Evolutionary conservation across 53 echinoderm and acorn worm genomes (phyloP), one percentile per base, ranked within the genome.

Genomic region (Crossaster papposus): DNA sequence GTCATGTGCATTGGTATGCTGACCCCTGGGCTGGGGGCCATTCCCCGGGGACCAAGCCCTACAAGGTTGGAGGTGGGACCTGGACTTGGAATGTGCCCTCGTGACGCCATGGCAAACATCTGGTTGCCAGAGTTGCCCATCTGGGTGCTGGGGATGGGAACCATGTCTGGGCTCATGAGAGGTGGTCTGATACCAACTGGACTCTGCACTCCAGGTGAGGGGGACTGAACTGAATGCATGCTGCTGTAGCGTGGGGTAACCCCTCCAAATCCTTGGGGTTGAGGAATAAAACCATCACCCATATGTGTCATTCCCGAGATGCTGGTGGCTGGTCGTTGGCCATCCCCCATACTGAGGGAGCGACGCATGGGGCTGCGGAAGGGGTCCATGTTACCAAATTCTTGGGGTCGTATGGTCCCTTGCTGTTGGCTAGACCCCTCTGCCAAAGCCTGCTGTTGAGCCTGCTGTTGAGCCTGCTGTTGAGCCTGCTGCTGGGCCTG

Each of bases 41-140:
- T 65, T 15, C 83, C 83, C 17, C 89, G 89, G 5, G 91, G 76
- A 28, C 81, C 87, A 7, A 80, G 29, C 64, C 89, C 89, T 64
- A 82, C 70, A 34, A 89, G 89, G 77, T 87, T 87, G 62, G 75
- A 13, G n/a, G 54, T 62, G 14, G 83, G 89, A 8, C 83, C 89
- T 83, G 92, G 92, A 78, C 92, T 92, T 78, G 89, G 92, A 17
- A 80, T 81, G 54, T 88, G 92, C 73, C 83, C 92, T 64, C 92
- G 80, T 26, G 68, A 70, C 51, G 82, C 13, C 83, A 89, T 78
- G 14, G 68, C 55, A 54, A 91, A 91, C 78, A 91, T 91, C 64
- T 77, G 78, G 51, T 85, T 78, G 64, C 91, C 91, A 65, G 84
- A 52, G 62, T 87, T 87, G 3, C 36, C 77, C 75, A 77, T 87